Conservation (phyloP, 2,888 invertebrate genomes). For the Dorcus hopei region DNA sequence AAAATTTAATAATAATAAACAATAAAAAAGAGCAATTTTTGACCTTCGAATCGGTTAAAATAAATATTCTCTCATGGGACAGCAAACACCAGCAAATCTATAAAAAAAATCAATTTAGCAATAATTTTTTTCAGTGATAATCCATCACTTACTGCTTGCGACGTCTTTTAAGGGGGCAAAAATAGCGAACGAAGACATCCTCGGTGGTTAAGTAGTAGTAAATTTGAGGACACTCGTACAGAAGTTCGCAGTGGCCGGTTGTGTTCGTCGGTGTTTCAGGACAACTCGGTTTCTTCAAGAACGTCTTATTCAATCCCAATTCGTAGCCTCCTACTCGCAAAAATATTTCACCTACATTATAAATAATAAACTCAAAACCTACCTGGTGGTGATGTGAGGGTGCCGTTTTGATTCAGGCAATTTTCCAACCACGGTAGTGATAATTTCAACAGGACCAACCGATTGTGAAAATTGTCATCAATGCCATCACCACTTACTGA, state of each 20-base stretch:
- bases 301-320: conserved; percentile 25
- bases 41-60: too few relatives aligned
- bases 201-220: conserved; percentile 8
- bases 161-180: not conserved
- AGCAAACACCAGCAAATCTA: not conserved
- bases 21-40: too few relatives aligned
- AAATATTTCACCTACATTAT: not conserved
- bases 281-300: conserved; percentile 19
- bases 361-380: too few relatives aligned
- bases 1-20: too few relatives aligned
- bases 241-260: conserved; percentile 23
- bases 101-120: not conserved
- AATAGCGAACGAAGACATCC: conserved; percentile 13
- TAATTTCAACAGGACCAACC: too few relatives aligned
- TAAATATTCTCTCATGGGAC: not conserved
- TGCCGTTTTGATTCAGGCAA: too few relatives aligned
- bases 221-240: conserved; percentile 18
- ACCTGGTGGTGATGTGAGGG: too few relatives aligned
- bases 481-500: too few relatives aligned
- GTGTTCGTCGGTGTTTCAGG: conserved; percentile 20
- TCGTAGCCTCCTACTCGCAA: conserved; percentile 19
- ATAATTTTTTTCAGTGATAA: too few relatives aligned
- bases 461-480: too few relatives aligned
- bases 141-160: too few relatives aligned
- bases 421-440: too few relatives aligned